These are phyloP conservation scores for Hemicentrotus pulcherrimus DNA, from an alignment of 35 echinoderm and acorn worm species.

Conservation along the genomic window DNA sequence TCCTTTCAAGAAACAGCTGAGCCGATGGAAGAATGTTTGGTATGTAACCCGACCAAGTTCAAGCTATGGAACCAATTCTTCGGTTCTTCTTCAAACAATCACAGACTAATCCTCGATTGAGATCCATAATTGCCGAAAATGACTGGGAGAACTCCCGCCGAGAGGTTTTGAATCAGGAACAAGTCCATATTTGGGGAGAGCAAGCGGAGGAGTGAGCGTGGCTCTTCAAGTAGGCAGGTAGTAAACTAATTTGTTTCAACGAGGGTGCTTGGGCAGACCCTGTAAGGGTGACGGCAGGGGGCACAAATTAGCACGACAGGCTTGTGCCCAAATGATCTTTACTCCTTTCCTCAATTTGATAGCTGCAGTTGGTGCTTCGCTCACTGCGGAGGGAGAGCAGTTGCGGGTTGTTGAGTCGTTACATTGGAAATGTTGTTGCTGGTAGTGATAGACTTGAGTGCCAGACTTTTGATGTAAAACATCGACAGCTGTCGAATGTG, in stretches of 20 bases:
- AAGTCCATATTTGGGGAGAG: slow-evolving; percentile 36
- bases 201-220: neutral
- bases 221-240: neutral
- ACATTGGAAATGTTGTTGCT: neutral
- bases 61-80: neutral
- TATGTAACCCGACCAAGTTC: neutral
- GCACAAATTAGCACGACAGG: slow-evolving; percentile 1
- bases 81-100: neutral
- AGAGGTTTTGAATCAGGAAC: neutral
- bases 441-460: neutral
- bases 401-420: slow-evolving; percentile 2
- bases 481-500: neutral
- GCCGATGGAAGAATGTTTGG: neutral
- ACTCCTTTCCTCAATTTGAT: neutral
- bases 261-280: neutral
- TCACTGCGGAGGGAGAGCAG: neutral
- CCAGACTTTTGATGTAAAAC: neutral
- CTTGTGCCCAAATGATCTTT: neutral
- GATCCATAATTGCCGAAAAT: neutral
- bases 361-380: neutral
- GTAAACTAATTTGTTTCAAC: neutral
- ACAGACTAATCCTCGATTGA: neutral
- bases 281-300: neutral
- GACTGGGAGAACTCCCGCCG: neutral
- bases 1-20: slow-evolving; percentile 1